Evolutionary conservation across 2,888 invertebrate species (phyloP).

Genomic region (Torymus texanus): DNA sequence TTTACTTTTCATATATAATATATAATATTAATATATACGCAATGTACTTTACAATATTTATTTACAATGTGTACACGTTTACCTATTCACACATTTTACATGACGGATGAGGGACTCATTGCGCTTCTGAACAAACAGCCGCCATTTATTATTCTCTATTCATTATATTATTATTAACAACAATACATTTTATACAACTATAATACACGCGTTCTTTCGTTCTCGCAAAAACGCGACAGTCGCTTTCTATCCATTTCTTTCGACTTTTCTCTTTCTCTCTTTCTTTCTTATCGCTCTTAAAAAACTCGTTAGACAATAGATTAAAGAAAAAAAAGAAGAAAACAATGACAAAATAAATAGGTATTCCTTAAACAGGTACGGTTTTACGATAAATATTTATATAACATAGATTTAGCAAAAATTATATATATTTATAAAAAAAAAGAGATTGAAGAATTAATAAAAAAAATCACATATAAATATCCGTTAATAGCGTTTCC

Average conservation of each 20-base stretch:
- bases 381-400: slow-evolving; percentile 66
- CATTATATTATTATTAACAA: slow-evolving; percentile 59
- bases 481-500: slow-evolving; percentile 46
- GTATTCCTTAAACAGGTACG: slow-evolving; percentile 73
- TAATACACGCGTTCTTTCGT: slow-evolving; percentile 59
- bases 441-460: background rate
- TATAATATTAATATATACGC: slow-evolving; percentile 64
- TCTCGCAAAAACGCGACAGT: slow-evolving; percentile 11
- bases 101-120: slow-evolving; percentile 53
- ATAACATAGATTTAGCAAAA: slow-evolving; percentile 47
- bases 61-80: slow-evolving; percentile 72
- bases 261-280: background rate
- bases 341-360: slow-evolving; percentile 70
- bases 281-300: slow-evolving; percentile 35
- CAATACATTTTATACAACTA: slow-evolving; percentile 62
- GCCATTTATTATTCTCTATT: slow-evolving; percentile 47
- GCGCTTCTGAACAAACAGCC: slow-evolving; percentile 19
- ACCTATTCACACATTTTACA: slow-evolving; percentile 72
- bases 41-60: slow-evolving; percentile 70
- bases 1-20: slow-evolving; percentile 50
- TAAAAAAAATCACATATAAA: slow-evolving; percentile 58
- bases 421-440: background rate
- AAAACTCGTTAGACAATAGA: slow-evolving; percentile 58
- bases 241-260: background rate
- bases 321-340: slow-evolving; percentile 15